phyloP scores from a whole-genome alignment of 2,888 invertebrate genomes.

The Protonemura montana region DNA sequence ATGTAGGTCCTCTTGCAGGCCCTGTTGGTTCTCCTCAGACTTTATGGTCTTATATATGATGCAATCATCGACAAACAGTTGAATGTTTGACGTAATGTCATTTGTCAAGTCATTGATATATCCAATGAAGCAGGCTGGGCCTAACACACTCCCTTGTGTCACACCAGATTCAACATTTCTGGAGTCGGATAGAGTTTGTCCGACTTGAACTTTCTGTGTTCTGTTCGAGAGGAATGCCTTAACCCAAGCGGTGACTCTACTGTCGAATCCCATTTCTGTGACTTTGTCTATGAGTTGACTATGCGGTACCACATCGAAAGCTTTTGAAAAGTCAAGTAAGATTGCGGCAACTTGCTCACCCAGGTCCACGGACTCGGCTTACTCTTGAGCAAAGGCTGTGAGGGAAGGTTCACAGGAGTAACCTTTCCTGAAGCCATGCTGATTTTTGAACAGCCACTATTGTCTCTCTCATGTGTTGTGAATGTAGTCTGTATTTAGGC shows the following conservation, averaged over 20 bases:
- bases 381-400: neutral
- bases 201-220: conserved; percentile 10
- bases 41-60: conserved; percentile 16
- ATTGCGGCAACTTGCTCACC: neutral
- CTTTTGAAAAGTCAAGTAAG: neutral
- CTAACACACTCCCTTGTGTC: conserved; percentile 24
- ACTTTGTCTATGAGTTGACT: neutral
- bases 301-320: conserved; percentile 7
- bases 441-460: neutral
- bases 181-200: neutral
- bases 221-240: neutral
- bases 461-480: neutral
- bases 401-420: conserved; percentile 10
- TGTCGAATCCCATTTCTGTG: neutral
- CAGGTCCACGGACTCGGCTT: neutral
- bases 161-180: neutral
- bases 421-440: conserved; percentile 30
- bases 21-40: neutral
- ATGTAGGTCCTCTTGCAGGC: conserved; percentile 14
- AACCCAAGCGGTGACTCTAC: conserved; percentile 5
- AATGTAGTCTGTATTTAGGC: conserved; percentile 14
- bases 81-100: neutral
- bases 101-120: conserved; percentile 9
- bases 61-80: conserved; percentile 22
- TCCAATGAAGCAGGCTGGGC: conserved; percentile 17